phyloP scores from a whole-genome alignment of 2,797 vertebrate species.

The Parambassis ranga region DNA sequence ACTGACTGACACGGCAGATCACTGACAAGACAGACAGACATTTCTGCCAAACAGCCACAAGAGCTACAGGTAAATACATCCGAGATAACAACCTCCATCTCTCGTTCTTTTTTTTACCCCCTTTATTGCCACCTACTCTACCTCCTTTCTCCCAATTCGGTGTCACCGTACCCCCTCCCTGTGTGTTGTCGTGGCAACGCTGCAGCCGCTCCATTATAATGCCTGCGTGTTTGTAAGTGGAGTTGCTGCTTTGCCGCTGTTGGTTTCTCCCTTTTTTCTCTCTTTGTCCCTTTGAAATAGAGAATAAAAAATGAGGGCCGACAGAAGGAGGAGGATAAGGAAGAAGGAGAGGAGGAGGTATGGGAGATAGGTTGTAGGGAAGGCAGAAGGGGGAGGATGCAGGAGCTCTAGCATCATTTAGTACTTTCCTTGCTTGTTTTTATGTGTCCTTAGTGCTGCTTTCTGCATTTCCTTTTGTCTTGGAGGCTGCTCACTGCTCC shows the following conservation, averaged over 20 bases:
- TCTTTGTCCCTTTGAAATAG: constrained; percentile 68
- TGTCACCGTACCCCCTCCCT: constrained; percentile 49
- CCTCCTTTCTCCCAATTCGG: constrained; percentile 36
- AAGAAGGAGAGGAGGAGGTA: constrained; percentile 13
- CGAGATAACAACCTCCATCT: constrained; percentile 51
- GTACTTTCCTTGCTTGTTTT: constrained; percentile 64
- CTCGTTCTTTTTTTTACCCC: constrained; percentile 22
- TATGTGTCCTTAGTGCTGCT: constrained; percentile 65
- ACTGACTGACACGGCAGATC: constrained; percentile 45
- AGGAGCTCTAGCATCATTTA: constrained; percentile 69
- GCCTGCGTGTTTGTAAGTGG: constrained; percentile 73
- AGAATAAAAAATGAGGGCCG: constrained; percentile 49
- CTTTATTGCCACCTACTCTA: constrained; percentile 59
- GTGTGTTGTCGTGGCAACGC: constrained; percentile 83
- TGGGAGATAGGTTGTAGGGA: constrained; percentile 14
- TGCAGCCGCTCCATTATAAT: constrained; percentile 74
- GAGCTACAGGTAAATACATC: constrained; percentile 63
- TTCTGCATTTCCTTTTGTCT: constrained; percentile 73
- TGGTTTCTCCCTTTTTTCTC: constrained; percentile 60
- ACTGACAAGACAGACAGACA: constrained; percentile 35
- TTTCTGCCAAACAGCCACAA: constrained; percentile 43
- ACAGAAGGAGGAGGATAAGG: constrained; percentile 25
- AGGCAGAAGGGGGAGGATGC: background rate
- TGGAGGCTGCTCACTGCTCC: constrained; percentile 46
- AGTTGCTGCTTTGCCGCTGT: constrained; percentile 63